These are phyloP conservation scores for Pterostichus madidus DNA, from an alignment of 2,888 invertebrate species.

Conservation along the genomic window DNA sequence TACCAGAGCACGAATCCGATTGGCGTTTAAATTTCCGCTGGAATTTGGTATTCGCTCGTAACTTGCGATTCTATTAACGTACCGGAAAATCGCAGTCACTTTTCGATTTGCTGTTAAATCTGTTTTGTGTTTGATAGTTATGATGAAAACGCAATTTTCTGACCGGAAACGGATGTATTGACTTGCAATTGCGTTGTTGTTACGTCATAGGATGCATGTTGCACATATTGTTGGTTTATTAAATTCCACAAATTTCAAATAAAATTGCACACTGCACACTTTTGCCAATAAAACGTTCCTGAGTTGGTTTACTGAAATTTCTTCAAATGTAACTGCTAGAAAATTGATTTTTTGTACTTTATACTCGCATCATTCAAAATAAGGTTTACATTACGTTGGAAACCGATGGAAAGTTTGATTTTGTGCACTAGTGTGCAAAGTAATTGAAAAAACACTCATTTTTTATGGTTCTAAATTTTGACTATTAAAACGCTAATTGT, in stretches of 20 bases:
- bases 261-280: background rate
- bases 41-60: background rate
- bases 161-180: slow-evolving; percentile 61
- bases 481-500: too few relatives aligned
- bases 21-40: too few relatives aligned
- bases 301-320: too few relatives aligned
- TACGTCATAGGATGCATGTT: slow-evolving; percentile 1
- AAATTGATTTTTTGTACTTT: too few relatives aligned
- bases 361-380: too few relatives aligned
- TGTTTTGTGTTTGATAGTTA: slow-evolving; percentile 20
- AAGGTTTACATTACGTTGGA: too few relatives aligned
- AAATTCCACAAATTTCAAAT: background rate
- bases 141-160: slow-evolving; percentile 54
- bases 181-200: slow-evolving; percentile 43
- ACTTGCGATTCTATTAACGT: slow-evolving; percentile 7
- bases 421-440: too few relatives aligned
- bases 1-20: too few relatives aligned
- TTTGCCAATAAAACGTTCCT: background rate
- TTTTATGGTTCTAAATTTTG: too few relatives aligned
- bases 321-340: too few relatives aligned
- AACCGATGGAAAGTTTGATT: too few relatives aligned
- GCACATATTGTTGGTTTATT: background rate
- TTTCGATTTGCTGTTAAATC: slow-evolving; percentile 21
- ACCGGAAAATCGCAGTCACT: slow-evolving; percentile 31
- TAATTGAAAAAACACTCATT: too few relatives aligned